Conservation (phyloP, 2,888 invertebrate species). For the Halocaridina rubra region DNA sequence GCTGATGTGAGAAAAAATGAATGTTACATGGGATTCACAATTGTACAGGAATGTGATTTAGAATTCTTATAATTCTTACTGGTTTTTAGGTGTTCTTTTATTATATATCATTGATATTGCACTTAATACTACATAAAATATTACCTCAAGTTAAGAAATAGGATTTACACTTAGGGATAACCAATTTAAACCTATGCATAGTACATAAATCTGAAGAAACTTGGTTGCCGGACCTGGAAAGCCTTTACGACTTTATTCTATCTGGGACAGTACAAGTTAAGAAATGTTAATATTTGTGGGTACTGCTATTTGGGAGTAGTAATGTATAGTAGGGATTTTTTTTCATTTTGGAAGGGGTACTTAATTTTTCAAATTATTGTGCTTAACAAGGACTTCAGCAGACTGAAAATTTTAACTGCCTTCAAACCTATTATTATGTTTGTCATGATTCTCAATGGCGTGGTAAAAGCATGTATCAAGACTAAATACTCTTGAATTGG, state of each 20-base stretch:
- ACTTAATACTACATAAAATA: background rate
- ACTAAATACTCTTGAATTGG: too few relatives aligned
- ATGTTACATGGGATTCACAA: too few relatives aligned
- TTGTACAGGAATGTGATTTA: too few relatives aligned
- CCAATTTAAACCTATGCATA: background rate
- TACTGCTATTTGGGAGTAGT: background rate
- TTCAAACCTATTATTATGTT: too few relatives aligned
- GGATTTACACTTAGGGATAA: background rate
- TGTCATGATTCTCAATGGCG: too few relatives aligned
- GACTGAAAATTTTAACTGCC: background rate
- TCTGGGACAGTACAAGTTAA: background rate
- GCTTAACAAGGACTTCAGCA: background rate
- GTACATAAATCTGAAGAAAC: background rate
- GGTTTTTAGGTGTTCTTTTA: too few relatives aligned
- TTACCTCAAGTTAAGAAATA: background rate
- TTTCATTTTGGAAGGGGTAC: too few relatives aligned
- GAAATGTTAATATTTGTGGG: background rate
- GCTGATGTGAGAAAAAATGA: too few relatives aligned
- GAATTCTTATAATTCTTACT: too few relatives aligned
- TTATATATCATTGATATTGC: background rate
- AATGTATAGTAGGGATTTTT: too few relatives aligned
- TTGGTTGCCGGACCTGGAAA: constrained; percentile 17
- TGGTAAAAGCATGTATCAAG: too few relatives aligned
- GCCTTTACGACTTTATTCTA: background rate
- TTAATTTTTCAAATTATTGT: too few relatives aligned